Base-by-base conservation (phyloP, 1,140 invertebrate species). In the Caerostris extrusa region DNA sequence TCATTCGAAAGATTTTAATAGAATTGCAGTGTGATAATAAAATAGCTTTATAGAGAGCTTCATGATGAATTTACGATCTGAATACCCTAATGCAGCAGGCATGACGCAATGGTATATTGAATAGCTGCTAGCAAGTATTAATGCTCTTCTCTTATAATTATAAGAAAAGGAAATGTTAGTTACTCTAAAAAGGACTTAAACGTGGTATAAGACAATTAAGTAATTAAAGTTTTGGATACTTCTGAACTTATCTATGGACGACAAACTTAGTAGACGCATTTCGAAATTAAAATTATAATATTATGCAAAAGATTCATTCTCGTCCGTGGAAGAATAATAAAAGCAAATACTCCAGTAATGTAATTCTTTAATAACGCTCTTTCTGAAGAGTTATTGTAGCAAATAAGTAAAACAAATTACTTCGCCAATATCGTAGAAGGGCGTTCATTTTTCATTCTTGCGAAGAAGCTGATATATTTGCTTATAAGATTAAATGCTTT, bases 371-470 rank as follows among this genome's bases (percentile, higher is more conserved):
- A 77, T 77, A 77, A 77, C 69, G 8, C 71, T 12, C 7, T 4
- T 10, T 77, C 71, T 50, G 71, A 12, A 77, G 71, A 77, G 53
- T 77, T 77, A 77, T 77, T 53, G 53, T 10, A 50, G 71, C 71
- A 77, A 77, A 77, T 77, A 77, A 77, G 34, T 77, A 77, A 77
- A 50, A 12, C 34, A 77, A 77, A 77, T 77, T 77, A 50, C 34
- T 50, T 77, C 3, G 71, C 71, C 71, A 77, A 77, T 77, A 77
- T 50, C 53, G 34, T 5, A 77, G 53, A 12, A n/a, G 3, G 14
- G 71, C 34, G 53, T 14, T 77, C 53, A 12, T 50, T 77, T 34
- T 50, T 50, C 71, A 77, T 77, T 34, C 71, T 53, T 53, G 53
- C 71, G 61, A 10, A 14, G 61, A 12, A 64, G 53, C 71, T 50